Evolutionary conservation across 2,888 invertebrate species (phyloP).

Genomic region (Andrena praecox): DNA sequence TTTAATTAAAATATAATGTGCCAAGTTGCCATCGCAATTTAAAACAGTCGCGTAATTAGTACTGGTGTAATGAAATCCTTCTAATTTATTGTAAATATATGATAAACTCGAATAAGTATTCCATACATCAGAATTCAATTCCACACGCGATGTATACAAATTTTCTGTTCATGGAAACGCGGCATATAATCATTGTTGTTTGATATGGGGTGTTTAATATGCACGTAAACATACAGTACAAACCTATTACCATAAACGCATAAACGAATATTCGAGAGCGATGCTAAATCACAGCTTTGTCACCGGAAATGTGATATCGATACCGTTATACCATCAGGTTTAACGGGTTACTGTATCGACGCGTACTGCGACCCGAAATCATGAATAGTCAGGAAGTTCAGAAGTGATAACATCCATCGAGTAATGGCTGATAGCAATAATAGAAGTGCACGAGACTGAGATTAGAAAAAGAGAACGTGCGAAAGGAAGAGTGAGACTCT

Average conservation of each 20-base stretch:
- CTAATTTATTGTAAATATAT: no score
- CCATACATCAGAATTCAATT: no score
- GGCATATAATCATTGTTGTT: background rate
- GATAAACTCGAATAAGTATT: background rate
- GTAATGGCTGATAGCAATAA: slow-evolving; percentile 18
- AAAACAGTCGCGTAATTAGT: no score
- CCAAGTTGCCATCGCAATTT: no score
- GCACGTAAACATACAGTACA: slow-evolving; percentile 4
- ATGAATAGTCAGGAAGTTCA: slow-evolving; percentile 8
- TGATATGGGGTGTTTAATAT: slow-evolving; percentile 1
- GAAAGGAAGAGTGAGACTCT: background rate
- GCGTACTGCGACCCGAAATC: slow-evolving; percentile 25
- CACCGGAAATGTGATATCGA: slow-evolving; percentile 56
- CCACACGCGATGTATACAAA: no score
- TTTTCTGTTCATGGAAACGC: no score
- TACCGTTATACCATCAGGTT: slow-evolving; percentile 44
- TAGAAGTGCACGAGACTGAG: background rate
- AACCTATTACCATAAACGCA: background rate
- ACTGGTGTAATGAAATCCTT: no score
- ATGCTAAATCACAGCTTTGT: slow-evolving; percentile 49
- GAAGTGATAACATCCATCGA: slow-evolving; percentile 16
- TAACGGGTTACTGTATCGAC: slow-evolving; percentile 23
- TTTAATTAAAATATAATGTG: no score
- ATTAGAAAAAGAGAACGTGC: slow-evolving; percentile 1
- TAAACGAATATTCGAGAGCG: slow-evolving; percentile 25